Evolutionary conservation across 2,888 invertebrate genomes (phyloP).

Genomic region (Sphecodes monilicornis): DNA sequence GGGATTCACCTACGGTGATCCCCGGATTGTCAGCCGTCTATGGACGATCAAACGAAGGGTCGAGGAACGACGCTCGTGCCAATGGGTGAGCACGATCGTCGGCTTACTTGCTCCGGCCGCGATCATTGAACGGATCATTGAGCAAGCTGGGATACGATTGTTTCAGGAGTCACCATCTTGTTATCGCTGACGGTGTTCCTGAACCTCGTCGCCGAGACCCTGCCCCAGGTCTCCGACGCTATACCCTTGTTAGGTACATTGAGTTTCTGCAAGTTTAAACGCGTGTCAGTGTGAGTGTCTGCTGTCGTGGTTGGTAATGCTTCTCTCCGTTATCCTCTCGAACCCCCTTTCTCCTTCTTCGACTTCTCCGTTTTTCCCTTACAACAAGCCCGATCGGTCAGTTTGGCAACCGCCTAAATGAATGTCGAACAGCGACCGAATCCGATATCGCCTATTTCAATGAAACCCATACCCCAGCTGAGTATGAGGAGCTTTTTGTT

Average conservation of each 20-base stretch:
- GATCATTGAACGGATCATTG: conserved; percentile 71
- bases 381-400: not conserved
- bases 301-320: not conserved
- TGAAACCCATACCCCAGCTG: not conserved
- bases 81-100: conserved; percentile 42
- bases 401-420: not conserved
- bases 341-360: not conserved
- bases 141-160: conserved; percentile 84
- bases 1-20: conserved; percentile 52
- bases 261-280: conserved; percentile 59
- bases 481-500: not conserved
- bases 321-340: not conserved
- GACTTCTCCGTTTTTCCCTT: not conserved
- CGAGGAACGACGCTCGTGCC: conserved; percentile 56
- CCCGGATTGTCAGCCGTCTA: conserved; percentile 55
- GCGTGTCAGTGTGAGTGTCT: conserved; percentile 40
- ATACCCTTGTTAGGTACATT: conserved; percentile 99
- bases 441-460: not conserved
- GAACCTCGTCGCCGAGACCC: conserved; percentile 99
- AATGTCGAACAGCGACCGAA: not conserved
- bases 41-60: conserved; percentile 37
- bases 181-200: conserved; percentile 99
- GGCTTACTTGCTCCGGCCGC: conserved; percentile 41
- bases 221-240: conserved; percentile 99
- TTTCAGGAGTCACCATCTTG: conserved; percentile 99